phyloP scores from a whole-genome alignment of 2,797 vertebrate genomes.

The Triplophysa bombifrons region DNA sequence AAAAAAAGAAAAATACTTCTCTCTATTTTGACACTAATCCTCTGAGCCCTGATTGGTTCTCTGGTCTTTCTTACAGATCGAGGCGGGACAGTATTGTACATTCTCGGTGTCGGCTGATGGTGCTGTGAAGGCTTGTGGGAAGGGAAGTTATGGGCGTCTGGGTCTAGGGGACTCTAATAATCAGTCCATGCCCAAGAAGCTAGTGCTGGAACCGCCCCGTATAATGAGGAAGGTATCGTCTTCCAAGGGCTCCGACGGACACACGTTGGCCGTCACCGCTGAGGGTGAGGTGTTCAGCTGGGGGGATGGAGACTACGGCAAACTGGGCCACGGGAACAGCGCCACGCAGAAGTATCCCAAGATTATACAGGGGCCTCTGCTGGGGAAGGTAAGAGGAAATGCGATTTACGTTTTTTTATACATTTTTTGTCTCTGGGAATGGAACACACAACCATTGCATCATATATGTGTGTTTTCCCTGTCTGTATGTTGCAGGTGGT shows the following conservation, averaged over 20 bases:
- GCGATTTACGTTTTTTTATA: no score
- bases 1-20: no score
- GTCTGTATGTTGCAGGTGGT: conserved; percentile 72
- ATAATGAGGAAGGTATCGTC: conserved; percentile 82
- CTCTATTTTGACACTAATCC: no score
- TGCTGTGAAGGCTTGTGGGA: conserved; percentile 81
- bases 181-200: conserved; percentile 82
- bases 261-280: conserved; percentile 81
- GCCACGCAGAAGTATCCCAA: conserved; percentile 86
- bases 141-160: conserved; percentile 82
- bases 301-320: conserved; percentile 84
- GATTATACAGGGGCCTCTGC: conserved; percentile 81
- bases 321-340: conserved; percentile 84
- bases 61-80: conserved; percentile 69
- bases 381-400: conserved; percentile 72
- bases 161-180: conserved; percentile 85
- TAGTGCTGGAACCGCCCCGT: conserved; percentile 81
- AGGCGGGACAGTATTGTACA: conserved; percentile 85
- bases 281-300: conserved; percentile 85
- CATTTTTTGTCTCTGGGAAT: neutral
- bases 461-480: conserved; percentile 14
- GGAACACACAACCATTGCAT: neutral
- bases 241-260: conserved; percentile 83
- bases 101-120: conserved; percentile 83
- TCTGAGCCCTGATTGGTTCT: neutral